phyloP scores from a whole-genome alignment of 2,797 vertebrate species.

The Balearica regulorum region DNA sequence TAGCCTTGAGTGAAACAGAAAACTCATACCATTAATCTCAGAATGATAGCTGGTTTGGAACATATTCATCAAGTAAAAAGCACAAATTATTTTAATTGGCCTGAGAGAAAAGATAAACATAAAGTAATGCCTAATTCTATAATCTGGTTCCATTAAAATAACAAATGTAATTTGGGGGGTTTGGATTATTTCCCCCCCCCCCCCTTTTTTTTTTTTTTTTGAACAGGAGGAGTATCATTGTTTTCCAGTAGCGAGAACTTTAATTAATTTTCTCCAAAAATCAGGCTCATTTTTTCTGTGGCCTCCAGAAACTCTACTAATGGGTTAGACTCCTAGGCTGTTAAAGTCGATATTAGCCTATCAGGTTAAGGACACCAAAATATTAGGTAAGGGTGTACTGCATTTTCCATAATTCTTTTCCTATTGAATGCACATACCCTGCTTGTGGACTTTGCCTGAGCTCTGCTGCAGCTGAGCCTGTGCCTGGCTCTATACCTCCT shows the following conservation, averaged over 20 bases:
- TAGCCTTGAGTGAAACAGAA: not conserved
- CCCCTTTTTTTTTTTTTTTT: too few relatives aligned
- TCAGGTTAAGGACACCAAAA: not conserved
- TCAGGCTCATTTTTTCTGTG: not conserved
- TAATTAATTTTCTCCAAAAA: not conserved
- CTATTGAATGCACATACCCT: not conserved
- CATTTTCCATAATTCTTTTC: not conserved
- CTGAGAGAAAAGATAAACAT: not conserved
- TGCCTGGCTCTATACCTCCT: not conserved
- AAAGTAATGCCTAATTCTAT: not conserved
- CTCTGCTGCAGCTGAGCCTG: not conserved
- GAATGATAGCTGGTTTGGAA: not conserved
- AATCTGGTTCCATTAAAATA: constrained; percentile 22
- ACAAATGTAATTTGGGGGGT: not conserved
- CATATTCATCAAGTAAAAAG: constrained; percentile 47
- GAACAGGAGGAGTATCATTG: not conserved
- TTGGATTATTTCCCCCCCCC: not conserved
- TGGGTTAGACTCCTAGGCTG: not conserved
- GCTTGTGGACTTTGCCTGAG: not conserved
- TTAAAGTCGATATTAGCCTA: not conserved
- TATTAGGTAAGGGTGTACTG: not conserved
- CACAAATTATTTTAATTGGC: constrained; percentile 26
- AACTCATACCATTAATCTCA: not conserved
- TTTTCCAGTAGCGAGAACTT: not conserved
- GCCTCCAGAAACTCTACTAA: not conserved